Evolutionary conservation across 2,888 invertebrate genomes (phyloP).

Genomic region (Melolontha melolontha): DNA sequence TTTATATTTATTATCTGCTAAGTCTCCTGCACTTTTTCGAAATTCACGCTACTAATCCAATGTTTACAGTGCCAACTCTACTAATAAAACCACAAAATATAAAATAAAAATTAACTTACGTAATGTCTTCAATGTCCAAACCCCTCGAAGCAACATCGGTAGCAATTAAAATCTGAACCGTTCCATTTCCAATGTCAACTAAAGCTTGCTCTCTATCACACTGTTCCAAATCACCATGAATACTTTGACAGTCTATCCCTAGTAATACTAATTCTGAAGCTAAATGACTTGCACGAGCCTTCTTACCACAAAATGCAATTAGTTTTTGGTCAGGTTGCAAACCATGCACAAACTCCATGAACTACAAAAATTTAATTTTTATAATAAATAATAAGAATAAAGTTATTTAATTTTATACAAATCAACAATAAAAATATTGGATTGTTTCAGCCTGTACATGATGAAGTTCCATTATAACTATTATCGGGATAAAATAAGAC

Average conservation of each 20-base stretch:
- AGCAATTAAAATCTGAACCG: slow-evolving; percentile 86
- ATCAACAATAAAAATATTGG: no score
- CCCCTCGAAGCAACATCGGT: slow-evolving; percentile 97
- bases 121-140: slow-evolving; percentile 89
- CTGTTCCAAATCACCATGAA: slow-evolving; percentile 90
- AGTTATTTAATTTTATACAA: no score
- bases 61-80: no score
- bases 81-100: no score
- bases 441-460: no score
- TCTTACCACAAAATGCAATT: slow-evolving; percentile 92
- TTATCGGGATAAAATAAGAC: no score
- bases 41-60: no score
- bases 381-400: background rate
- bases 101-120: slow-evolving; percentile 65
- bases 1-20: no score
- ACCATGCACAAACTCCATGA: slow-evolving; percentile 76
- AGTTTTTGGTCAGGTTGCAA: slow-evolving; percentile 85
- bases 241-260: slow-evolving; percentile 79
- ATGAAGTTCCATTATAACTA: no score
- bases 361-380: slow-evolving; percentile 61
- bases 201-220: slow-evolving; percentile 84
- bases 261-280: slow-evolving; percentile 81
- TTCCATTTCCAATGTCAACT: slow-evolving; percentile 83
- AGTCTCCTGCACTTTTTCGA: no score
- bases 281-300: slow-evolving; percentile 85